A percentile compares a stretch with the other conserved stretches of the same genome.
Conservation (phyloP, 2,888 invertebrate genomes). For the Eudemis profundana region DNA sequence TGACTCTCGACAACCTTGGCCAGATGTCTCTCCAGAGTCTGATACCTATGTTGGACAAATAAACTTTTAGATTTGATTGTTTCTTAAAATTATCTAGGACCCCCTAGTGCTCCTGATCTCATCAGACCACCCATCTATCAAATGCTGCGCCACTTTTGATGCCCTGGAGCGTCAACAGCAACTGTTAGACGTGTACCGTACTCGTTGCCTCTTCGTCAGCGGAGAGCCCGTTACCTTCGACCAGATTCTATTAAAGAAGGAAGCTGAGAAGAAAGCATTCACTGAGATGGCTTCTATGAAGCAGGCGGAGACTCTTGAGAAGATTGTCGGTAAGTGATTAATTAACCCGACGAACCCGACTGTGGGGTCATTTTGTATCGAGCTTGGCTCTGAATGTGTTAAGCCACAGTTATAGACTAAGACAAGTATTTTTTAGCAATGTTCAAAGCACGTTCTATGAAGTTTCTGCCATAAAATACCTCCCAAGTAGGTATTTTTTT, state of each 20-base stretch:
- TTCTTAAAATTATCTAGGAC: slow-evolving; percentile 70
- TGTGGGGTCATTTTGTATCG: too few species aligned
- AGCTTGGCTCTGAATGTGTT: too few species aligned
- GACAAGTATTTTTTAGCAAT: too few species aligned
- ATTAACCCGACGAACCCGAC: too few species aligned
- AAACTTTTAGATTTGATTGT: too few species aligned
- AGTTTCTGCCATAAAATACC: too few species aligned
- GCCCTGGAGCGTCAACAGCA: slow-evolving; percentile 80
- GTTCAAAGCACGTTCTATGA: too few species aligned
- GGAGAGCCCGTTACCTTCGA: slow-evolving; percentile 81
- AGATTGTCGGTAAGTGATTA: slow-evolving; percentile 74
- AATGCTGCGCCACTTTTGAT: slow-evolving; percentile 81
- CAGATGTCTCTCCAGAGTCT: too few species aligned
- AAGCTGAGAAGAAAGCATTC: slow-evolving; percentile 78
- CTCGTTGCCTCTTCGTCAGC: slow-evolving; percentile 80
- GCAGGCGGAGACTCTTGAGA: slow-evolving; percentile 81
- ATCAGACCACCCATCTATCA: slow-evolving; percentile 81
- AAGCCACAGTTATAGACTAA: too few species aligned
- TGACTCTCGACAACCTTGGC: too few species aligned
- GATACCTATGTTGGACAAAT: too few species aligned
- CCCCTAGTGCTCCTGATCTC: slow-evolving; percentile 82
- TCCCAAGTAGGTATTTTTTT: too few species aligned
- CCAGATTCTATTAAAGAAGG: slow-evolving; percentile 77
- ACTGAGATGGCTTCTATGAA: slow-evolving; percentile 81
- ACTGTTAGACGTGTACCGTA: slow-evolving; percentile 80